Conservation (phyloP, 2,888 invertebrate genomes). For the Mesorhabditis belari region DNA sequence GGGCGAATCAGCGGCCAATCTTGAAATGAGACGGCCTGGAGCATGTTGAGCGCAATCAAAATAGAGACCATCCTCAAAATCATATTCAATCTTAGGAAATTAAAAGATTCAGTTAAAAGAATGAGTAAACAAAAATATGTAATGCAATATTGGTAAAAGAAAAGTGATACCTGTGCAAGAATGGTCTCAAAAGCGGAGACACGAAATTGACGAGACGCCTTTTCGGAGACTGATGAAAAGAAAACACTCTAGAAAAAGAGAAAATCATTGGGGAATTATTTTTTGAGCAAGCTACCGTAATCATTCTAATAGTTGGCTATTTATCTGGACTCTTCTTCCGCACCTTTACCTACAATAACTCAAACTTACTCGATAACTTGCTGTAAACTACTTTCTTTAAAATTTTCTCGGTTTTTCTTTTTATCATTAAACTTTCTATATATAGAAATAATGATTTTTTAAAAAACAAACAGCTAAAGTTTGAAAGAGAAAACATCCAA, state of each 20-base stretch:
- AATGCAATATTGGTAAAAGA: background rate
- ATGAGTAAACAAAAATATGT: background rate
- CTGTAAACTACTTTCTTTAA: slow-evolving; percentile 4
- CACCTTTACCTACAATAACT: too few species aligned
- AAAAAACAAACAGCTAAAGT: background rate
- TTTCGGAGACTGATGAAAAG: slow-evolving; percentile 31
- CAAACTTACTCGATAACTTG: too few species aligned
- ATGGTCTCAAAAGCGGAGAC: slow-evolving; percentile 39
- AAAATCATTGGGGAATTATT: background rate
- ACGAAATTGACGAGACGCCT: slow-evolving; percentile 30
- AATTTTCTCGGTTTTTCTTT: background rate
- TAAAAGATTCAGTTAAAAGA: slow-evolving; percentile 2
- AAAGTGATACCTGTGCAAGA: slow-evolving; percentile 54
- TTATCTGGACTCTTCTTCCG: too few species aligned
- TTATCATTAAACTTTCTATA: background rate
- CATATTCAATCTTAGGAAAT: too few species aligned
- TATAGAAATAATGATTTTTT: too few species aligned
- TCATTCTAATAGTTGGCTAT: too few species aligned
- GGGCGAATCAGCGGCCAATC: slow-evolving; percentile 56
- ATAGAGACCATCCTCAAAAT: slow-evolving; percentile 55
- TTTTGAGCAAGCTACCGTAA: too few species aligned
- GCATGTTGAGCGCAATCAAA: slow-evolving; percentile 54
- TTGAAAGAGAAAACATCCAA: slow-evolving; percentile 4
- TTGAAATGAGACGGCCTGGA: slow-evolving; percentile 53
- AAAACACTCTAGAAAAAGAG: slow-evolving; percentile 13